Percentiles rank a stretch among this genome's conserved stretches.
phyloP scores from a whole-genome alignment of 2,113 vertebrate genomes.

The Lichenostomus cassidix region DNA sequence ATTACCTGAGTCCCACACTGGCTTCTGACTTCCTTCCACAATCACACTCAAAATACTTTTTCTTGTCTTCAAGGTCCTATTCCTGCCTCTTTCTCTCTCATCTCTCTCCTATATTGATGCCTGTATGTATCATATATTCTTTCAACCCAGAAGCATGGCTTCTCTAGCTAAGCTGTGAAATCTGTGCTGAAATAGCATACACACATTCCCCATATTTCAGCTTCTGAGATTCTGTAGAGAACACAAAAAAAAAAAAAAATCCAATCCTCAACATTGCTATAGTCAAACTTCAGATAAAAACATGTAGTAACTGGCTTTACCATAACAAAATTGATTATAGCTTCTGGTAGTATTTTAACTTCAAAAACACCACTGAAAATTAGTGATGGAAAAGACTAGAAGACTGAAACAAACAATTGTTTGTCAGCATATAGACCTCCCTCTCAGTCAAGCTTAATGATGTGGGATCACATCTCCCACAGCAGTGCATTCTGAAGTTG shows the following conservation, averaged over 20 bases:
- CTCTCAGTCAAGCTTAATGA: background rate
- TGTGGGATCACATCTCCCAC: background rate
- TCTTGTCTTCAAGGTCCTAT: background rate
- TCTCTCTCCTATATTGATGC: slow-evolving; percentile 1
- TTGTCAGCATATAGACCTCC: background rate
- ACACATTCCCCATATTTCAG: background rate
- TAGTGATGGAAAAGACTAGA: background rate
- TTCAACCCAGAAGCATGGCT: background rate
- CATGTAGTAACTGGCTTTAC: background rate
- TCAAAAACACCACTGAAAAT: background rate
- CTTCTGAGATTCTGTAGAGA: background rate
- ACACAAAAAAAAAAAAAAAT: background rate
- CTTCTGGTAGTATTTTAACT: background rate
- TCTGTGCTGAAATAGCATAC: background rate
- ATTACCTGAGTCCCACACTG: background rate
- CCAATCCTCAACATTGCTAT: background rate
- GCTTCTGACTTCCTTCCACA: slow-evolving; percentile 5
- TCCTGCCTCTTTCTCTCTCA: background rate
- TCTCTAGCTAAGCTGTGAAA: background rate
- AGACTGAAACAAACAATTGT: background rate
- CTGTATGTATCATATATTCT: background rate
- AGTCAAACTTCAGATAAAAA: background rate
- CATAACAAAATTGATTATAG: background rate
- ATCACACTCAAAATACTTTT: background rate
- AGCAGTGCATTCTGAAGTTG: background rate